Base-by-base conservation (phyloP, 1,140 invertebrate species). In the Panagrolaimus sp. region DNA sequence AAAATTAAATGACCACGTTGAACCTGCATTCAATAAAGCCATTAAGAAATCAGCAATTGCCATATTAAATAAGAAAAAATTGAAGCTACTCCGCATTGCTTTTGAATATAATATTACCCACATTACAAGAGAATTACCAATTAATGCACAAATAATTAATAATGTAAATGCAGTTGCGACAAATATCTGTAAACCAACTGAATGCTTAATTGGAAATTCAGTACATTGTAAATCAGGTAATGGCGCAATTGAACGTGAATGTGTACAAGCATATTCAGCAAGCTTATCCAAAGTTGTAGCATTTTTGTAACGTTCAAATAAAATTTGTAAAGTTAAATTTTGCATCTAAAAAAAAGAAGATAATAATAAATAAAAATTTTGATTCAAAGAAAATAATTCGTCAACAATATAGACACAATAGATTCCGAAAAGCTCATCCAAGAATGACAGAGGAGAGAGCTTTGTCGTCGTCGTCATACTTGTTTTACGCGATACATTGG, bases 61-160 rank as follows among this genome's bases (percentile, higher is more conserved):
- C 25, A 71, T 63, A 48, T 71, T 71, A 69, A 71, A 70, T n/a
- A 71, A 46, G 48, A 71, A 70, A 25, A 31, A 66, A 46, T 71
- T 70, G 61, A 71, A 71, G 3, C 25, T 46, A 11, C 65, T 44
- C 9, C 53, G 70, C 70, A 71, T 71, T 20, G 63, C 66, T 38
- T 68, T 68, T 43, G 25, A 64, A 45, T 66, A 23, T 46, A 42
- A 11, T 27, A 69, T 69, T 23, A 69, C 27, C 63, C 38, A 67
- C 67, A 69, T 69, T 5, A 69, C 67, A 25, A 48, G 42, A 13
- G 38, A 9, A 38, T 69, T 69, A 9, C 67, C 67, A 63, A 69
- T 66, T 43, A 69, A 57, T 11, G 67, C 67, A 11, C 23, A 14
- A 9, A 44, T 25, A 14, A 69, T 69, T 51, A 69, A 23, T 16